Percentiles rank a stretch among this genome's conserved stretches.
phyloP scores from a whole-genome alignment of 2,888 invertebrate species.

The Altica lythri region DNA sequence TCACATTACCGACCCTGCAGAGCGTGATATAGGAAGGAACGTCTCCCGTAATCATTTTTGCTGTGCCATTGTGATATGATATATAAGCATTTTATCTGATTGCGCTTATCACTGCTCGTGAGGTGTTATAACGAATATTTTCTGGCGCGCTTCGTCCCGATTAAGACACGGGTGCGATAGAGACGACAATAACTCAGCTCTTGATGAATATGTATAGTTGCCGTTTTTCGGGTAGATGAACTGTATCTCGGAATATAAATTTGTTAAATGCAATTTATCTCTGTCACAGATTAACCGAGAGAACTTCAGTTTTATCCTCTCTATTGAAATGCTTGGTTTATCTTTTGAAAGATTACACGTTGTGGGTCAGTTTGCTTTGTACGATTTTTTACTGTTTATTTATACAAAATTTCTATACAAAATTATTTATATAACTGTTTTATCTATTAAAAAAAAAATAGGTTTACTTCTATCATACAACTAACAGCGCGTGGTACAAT shows the following conservation, averaged over 20 bases:
- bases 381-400: too few species aligned
- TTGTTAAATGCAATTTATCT: conserved; percentile 45
- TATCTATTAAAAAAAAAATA: too few species aligned
- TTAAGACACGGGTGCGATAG: conserved; percentile 33
- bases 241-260: conserved; percentile 36
- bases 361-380: conserved; percentile 10
- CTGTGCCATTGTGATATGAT: conserved; percentile 57
- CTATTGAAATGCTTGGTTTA: conserved; percentile 22
- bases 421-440: too few species aligned
- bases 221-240: conserved; percentile 25
- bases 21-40: conserved; percentile 56
- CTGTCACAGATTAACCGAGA: conserved; percentile 39
- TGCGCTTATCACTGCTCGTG: conserved; percentile 47
- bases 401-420: too few species aligned
- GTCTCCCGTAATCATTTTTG: conserved; percentile 58
- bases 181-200: conserved; percentile 35
- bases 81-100: conserved; percentile 52
- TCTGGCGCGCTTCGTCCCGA: conserved; percentile 35
- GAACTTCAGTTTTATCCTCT: conserved; percentile 39
- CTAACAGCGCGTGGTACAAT: too few species aligned
- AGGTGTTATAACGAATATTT: conserved; percentile 47
- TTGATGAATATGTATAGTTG: conserved; percentile 40
- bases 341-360: conserved; percentile 15
- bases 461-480: too few species aligned
- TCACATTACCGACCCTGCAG: conserved; percentile 54